A percentile compares a stretch with the other conserved stretches of the same genome.
These are phyloP conservation scores for Drosophila aldrichi DNA, from an alignment of 2,888 invertebrate species.

Conservation along the genomic window DNA sequence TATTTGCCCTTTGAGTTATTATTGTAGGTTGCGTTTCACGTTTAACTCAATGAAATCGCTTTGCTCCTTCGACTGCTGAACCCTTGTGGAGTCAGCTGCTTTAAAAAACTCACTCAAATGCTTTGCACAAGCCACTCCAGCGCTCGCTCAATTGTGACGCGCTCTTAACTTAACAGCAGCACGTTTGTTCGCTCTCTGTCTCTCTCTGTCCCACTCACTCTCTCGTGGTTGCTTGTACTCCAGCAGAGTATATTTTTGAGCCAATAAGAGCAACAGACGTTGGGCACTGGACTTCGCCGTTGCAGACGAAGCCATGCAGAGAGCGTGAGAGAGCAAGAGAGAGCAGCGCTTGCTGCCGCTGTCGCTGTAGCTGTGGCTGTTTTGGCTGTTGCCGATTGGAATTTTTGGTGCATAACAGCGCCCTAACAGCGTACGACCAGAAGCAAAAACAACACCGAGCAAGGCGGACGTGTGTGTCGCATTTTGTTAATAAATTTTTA, in stretches of 20 bases:
- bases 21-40: not conserved
- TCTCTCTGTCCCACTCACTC: slow-evolving; percentile 10
- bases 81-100: slow-evolving; percentile 31
- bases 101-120: slow-evolving; percentile 13
- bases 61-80: slow-evolving; percentile 22
- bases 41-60: slow-evolving; percentile 3
- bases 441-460: slow-evolving; percentile 65
- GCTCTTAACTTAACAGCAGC: slow-evolving; percentile 24
- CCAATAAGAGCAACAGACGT: slow-evolving; percentile 63
- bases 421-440: slow-evolving; percentile 54
- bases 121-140: slow-evolving; percentile 31
- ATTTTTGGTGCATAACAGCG: slow-evolving; percentile 63
- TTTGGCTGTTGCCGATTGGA: slow-evolving; percentile 53
- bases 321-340: slow-evolving; percentile 27
- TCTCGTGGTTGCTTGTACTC: slow-evolving; percentile 38
- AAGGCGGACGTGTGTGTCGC: slow-evolving; percentile 64
- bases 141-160: slow-evolving; percentile 29
- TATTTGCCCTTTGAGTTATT: slow-evolving; percentile 5
- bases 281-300: slow-evolving; percentile 23
- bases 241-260: slow-evolving; percentile 37
- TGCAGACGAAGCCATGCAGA: slow-evolving; percentile 25
- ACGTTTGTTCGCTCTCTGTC: slow-evolving; percentile 13
- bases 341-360: not conserved
- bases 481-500: slow-evolving; percentile 49
- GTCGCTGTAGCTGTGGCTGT: slow-evolving; percentile 29